phyloP scores from a whole-genome alignment of 2,888 invertebrate genomes.

The Megaustenia siamemsis region DNA sequence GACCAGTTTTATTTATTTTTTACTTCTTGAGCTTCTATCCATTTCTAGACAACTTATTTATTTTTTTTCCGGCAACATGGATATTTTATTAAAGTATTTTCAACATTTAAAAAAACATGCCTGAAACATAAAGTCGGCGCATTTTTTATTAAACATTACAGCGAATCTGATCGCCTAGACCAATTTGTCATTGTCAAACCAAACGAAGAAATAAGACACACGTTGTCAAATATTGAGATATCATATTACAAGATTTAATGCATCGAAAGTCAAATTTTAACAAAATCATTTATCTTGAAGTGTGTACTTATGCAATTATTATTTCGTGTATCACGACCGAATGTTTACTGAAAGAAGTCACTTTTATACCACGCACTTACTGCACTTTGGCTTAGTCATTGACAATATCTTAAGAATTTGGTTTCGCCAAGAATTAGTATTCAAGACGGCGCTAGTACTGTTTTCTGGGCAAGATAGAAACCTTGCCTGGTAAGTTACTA shows the following conservation, averaged over 20 bases:
- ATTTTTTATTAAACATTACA: neutral
- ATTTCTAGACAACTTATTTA: no score
- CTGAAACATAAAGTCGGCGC: no score
- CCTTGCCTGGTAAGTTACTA: no score
- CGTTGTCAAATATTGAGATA: neutral
- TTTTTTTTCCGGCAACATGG: no score
- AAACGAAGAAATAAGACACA: constrained; percentile 8
- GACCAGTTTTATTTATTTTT: no score
- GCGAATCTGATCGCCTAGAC: neutral
- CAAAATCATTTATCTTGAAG: neutral
- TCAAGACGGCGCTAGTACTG: no score
- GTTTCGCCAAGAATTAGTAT: neutral
- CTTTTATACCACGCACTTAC: neutral
- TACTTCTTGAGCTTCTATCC: no score
- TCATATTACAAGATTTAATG: constrained; percentile 11
- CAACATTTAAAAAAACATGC: no score
- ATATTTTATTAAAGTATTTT: no score
- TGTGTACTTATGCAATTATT: constrained; percentile 25
- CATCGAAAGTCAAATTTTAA: neutral
- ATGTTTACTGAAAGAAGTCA: constrained; percentile 32
- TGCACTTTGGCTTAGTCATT: neutral
- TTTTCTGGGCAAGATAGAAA: no score
- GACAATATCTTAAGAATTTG: neutral
- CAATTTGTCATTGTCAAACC: constrained; percentile 15
- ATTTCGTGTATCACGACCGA: neutral